phyloP scores from a whole-genome alignment of 2,888 invertebrate species.

The Aphodius sticticus region DNA sequence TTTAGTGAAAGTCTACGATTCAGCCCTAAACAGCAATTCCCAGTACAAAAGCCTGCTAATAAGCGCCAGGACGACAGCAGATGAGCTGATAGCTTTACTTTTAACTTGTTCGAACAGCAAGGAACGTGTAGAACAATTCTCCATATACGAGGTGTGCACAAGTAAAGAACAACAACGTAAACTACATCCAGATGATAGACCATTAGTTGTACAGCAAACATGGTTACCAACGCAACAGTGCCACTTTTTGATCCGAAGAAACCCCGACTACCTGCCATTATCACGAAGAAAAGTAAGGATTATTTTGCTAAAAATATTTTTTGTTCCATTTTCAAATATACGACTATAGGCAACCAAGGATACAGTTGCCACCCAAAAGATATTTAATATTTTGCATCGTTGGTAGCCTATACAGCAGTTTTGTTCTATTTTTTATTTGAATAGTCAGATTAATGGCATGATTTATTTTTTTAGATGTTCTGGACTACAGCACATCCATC shows the following conservation, averaged over 20 bases:
- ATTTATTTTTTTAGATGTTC: constrained; percentile 61
- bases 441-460: background rate
- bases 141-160: constrained; percentile 80
- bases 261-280: constrained; percentile 77
- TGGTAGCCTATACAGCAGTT: background rate
- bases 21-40: constrained; percentile 88
- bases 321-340: too few relatives aligned
- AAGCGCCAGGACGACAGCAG: constrained; percentile 88
- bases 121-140: constrained; percentile 86
- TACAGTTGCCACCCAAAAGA: too few relatives aligned
- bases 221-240: constrained; percentile 73
- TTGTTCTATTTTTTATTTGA: background rate
- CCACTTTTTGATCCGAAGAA: constrained; percentile 84
- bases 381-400: background rate
- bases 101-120: constrained; percentile 85
- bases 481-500: constrained; percentile 65
- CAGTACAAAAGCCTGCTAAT: constrained; percentile 92
- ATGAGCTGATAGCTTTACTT: constrained; percentile 84
- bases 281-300: constrained; percentile 60
- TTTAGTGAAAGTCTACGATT: constrained; percentile 92
- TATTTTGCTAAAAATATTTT: constrained; percentile 6
- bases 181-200: constrained; percentile 86
- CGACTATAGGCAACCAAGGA: background rate
- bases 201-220: constrained; percentile 80
- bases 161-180: constrained; percentile 89